These are phyloP conservation scores for Cephus pygmeus DNA, from an alignment of 2,888 invertebrate species.

Conservation along the genomic window DNA sequence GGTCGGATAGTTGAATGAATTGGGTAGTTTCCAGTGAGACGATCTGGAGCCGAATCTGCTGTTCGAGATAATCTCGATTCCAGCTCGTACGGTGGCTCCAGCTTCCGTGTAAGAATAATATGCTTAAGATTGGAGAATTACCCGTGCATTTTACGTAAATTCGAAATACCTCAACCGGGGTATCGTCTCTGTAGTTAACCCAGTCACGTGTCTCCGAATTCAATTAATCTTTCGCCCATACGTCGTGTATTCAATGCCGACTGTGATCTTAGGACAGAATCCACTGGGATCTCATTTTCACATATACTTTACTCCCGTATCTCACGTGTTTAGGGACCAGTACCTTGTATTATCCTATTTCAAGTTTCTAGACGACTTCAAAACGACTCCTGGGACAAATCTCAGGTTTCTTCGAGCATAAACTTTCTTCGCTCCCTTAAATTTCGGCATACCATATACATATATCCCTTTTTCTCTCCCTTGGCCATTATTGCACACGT, in stretches of 20 bases:
- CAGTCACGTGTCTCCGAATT: not conserved
- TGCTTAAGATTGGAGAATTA: not conserved
- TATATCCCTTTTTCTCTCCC: not conserved
- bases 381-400: conserved; percentile 23
- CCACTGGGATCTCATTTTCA: not conserved
- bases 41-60: not conserved
- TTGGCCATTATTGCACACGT: not conserved
- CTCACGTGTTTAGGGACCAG: not conserved
- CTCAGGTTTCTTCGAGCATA: conserved; percentile 31
- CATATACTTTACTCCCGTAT: not conserved
- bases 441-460: conserved; percentile 12
- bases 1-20: not conserved
- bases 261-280: not conserved
- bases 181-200: not conserved
- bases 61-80: not conserved
- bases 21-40: not conserved
- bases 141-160: not conserved
- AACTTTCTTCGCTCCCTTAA: conserved; percentile 22
- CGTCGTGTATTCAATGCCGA: not conserved
- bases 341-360: not conserved
- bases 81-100: not conserved
- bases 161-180: not conserved
- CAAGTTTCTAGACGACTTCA: not conserved
- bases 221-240: not conserved
- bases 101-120: not conserved